Base-by-base conservation (phyloP, 2,797 vertebrate genomes). In the Xenopus petersii region DNA sequence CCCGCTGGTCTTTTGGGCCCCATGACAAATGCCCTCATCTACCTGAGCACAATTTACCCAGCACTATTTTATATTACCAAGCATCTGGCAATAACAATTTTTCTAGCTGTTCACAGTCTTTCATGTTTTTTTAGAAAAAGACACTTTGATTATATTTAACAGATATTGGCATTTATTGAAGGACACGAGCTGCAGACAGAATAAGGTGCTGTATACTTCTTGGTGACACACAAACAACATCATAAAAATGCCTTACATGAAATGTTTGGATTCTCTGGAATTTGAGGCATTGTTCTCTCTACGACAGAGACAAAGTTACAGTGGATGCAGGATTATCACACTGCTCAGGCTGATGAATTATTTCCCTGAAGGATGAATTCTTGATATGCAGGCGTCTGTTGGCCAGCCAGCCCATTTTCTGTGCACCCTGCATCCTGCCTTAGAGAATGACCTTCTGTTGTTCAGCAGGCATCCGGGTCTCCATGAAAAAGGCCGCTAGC, bases 371-470 rank as follows among this genome's bases (percentile, higher is more conserved):
- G 85, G 7, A 79, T 70, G 66, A 86, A 88, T 89, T 92, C 88
- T 88, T 86, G 81, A 81, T 82, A 82, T 81, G 71, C 10, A 54
- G 85, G 88, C 80, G 88, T 88, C 89, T 85, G 36, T 83, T 73
- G 81, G 80, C 82, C 87, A 88, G 91, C 82, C 83, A 88, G 88
- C 82, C 84, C 82, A 86, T 80, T 84, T 83, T 83, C 76, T 83
- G 87, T 86, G 87, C 87, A 85, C 77, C 79, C 83, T 81, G 79
- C 87, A 89, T 92, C 91, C 91, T 92, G 90, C 90, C 83, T 87
- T 74, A 81, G 81, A 85, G 80, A 89, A 80, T 83, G 82, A 88
- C 87, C 85, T 89, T 86, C 82, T 84, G 74, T 88, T 88, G 82
- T 85, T 79, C 54, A 33, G 69, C 70, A 67, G 79, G 51, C 66